Evolutionary conservation across 2,888 invertebrate species (phyloP), one percentile per base, ranked within the genome.

Genomic region (Cheilosia grossa): DNA sequence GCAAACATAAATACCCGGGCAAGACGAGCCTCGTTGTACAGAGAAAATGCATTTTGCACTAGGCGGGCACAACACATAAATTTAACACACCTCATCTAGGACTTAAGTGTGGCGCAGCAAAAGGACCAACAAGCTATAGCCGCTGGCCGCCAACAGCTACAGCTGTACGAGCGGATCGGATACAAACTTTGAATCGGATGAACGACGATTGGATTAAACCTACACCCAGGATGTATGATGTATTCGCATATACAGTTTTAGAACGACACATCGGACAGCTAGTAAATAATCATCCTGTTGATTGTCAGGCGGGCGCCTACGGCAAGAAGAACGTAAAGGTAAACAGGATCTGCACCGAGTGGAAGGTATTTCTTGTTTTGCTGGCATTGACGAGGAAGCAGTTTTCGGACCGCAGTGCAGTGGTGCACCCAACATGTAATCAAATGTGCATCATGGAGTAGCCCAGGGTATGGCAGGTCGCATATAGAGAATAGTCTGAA

Each of bases 11-110:
- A 85, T 51, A 72, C 27, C 44, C 24, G 19, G 27, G 40, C 61
- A 61, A 72, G 59, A 51, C n/a, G 37, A 51, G 42, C 21, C 5
- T 17, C 70, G 47, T 44, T 40, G 67, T 53, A 85, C 85, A 85
- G 30, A 58, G 85, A 75, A 85, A 85, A 81, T 81, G 75, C 85
- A 85, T 81, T 85, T 75, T 59, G 44, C 49, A 61, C 56, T 67
- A 42, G 54, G 44, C 63, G 51, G 59, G 56, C 49, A 75, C 37
- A 63, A 66, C 61, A 81, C 85, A 81, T 72, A 75, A 74, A 75
- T 74, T 83, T 80, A 74, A 51, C 83, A 83, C 70, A 80, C 83
- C 74, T 80, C 80, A 83, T 83, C 80, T 74, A 70, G 83, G 83
- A 80, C 80, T 80, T 74, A 80, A 75, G 80, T 80, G 80, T 53